Evolutionary conservation across 64 coral and sea anemone genomes (phyloP), one percentile per base, ranked within the genome.

Genomic region (Pocillopora verrucosa): DNA sequence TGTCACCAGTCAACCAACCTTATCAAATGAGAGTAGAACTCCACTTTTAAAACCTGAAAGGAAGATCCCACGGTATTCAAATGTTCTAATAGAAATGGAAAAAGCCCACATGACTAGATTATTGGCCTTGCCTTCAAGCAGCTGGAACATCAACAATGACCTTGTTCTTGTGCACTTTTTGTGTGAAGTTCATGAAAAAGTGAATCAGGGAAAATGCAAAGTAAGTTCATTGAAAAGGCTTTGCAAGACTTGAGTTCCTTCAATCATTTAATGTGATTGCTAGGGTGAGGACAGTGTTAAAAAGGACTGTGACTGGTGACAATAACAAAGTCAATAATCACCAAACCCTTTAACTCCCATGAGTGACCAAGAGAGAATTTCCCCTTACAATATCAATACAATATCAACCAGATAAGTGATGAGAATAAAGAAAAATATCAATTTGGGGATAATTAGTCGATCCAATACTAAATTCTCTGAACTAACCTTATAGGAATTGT

Each of bases 141-240:
- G 81, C 36, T 97, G 95, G 95, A 76, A 74, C 68, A 16, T 93
- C 19, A 86, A 87, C 30, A 82, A 94, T 61, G 95, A 97, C 59
- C 84, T 77, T 73, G 88, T 91, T 37, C 88, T 97, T 60, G 92
- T 93, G 6, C 68, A 78, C 6, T 94, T 93, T 41, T 84, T 97
- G 79, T 93, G 88, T 36, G 91, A 86, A 19, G 80, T 96, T 34
- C 86, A 88, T 76, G 87, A 97, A 56, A 93, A 88, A 30, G 91
- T 88, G 10, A 93, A 86, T 81, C 93, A 90, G 61, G 95, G 95
- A 19, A 79, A 88, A 77, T 93, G 88, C 56, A 97, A 91, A 78
- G 95, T 97, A 60, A 72, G 82, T 69, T 69, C 10, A 20, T 69
- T 69, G 16, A 69, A 20, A 24, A 20, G 65, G 65, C 65, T 24